Base-by-base conservation (phyloP, 2,797 vertebrate species). In the Chiloscyllium punctatum region DNA sequence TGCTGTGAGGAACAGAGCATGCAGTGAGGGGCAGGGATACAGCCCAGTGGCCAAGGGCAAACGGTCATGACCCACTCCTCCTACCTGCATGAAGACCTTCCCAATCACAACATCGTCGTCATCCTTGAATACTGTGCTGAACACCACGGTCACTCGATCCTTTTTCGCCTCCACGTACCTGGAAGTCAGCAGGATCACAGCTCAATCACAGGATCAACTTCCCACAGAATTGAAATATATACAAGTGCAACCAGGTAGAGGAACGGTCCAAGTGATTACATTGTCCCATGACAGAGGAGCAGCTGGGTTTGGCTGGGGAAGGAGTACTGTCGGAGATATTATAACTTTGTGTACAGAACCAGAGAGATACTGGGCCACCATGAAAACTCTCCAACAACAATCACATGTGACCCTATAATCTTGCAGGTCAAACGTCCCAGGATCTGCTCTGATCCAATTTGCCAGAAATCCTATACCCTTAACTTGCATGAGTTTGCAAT, bases 1-100 rank as follows among this genome's bases (percentile, higher is more conserved):
- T 11, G 11, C 25, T 30, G 9, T 9, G 30, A 74, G 72, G 72
- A 11, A 0, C 7, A 16, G 57, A 62, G 57, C 11, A 11, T 62
- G 57, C 57, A 69, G 2, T 69, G 68, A 30, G 16, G 2, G 82
- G 1, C n/a, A 48, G 86, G 27, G 51, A 74, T 30, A 74, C 27
- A 74, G 27, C 27, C 23, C 25, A 27, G 71, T 72, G 18, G 23
- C 4, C 42, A 3, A 2, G 37, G 84, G 84, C 4, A 88, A 4
- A 27, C 30, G 0, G 8, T 77, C 87, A 33, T 1, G 15, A 25
- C 1, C 25, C 30, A 4, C 27, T 90, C 30, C 6, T 37, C 90
- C n/a, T 97, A 99, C 99, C 99, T 99, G 99, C 99, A 99, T 99
- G 97, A 99, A 99, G 96, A 99, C 99, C 97, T 99, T 99, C 96